Evolutionary conservation across 1,140 invertebrate species (phyloP).

Genomic region (Trinorchestia longiramus): DNA sequence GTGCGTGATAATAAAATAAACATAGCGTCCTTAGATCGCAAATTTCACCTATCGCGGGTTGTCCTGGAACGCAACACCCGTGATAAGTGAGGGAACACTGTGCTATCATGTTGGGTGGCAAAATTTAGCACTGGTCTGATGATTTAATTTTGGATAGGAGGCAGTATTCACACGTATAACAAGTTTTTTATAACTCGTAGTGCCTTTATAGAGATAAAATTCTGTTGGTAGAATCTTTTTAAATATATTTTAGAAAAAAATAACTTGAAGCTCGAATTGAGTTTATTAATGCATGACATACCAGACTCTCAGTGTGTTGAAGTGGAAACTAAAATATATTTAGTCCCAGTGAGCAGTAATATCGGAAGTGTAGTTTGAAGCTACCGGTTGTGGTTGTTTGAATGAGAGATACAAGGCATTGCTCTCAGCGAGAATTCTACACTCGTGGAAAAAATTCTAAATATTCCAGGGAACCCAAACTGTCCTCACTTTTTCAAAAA

Average conservation of each 20-base stretch:
- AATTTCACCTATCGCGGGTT: not conserved
- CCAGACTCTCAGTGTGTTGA: not conserved
- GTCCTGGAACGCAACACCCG: not conserved
- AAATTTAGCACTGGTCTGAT: not conserved
- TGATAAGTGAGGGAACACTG: not conserved
- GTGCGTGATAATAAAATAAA: too few relatives aligned
- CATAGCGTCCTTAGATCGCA: not conserved
- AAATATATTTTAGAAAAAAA: not conserved
- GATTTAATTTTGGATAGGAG: not conserved
- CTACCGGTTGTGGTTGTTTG: not conserved
- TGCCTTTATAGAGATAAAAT: constrained; percentile 22
- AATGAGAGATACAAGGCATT: not conserved
- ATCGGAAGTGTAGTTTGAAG: not conserved
- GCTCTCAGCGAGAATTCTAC: too few relatives aligned
- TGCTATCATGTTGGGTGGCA: not conserved
- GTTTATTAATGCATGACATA: not conserved
- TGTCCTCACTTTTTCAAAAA: not conserved
- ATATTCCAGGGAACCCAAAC: not conserved
- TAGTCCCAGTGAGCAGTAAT: not conserved
- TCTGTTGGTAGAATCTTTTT: constrained; percentile 11
- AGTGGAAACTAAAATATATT: not conserved
- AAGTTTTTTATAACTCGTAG: not conserved
- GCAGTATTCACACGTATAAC: not conserved
- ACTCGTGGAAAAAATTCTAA: too few relatives aligned
- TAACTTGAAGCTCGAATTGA: not conserved